Percentiles rank a stretch among this genome's conserved stretches.
These are phyloP conservation scores for Solenopsis fugax DNA, from an alignment of 1,140 invertebrate species.

Conservation along the genomic window DNA sequence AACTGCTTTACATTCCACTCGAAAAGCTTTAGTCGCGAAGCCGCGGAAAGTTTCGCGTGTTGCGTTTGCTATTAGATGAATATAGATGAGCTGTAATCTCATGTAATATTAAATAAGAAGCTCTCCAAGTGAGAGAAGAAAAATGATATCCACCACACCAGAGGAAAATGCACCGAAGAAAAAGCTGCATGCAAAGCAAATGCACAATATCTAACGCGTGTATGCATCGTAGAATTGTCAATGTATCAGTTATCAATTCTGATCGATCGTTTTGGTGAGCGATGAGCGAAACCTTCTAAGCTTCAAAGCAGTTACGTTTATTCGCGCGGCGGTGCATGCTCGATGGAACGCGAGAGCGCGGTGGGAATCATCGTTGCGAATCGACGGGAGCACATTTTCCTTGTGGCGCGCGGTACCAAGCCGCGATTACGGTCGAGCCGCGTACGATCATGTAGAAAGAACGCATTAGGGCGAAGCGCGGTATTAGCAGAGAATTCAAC, in stretches of 20 bases:
- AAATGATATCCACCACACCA: neutral
- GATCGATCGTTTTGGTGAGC: neutral
- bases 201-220: neutral
- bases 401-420: neutral
- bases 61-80: constrained; percentile 31
- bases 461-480: constrained; percentile 44
- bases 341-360: neutral
- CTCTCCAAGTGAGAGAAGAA: neutral
- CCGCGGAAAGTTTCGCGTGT: constrained; percentile 39
- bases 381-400: constrained; percentile 26
- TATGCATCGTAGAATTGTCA: constrained; percentile 16
- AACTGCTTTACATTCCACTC: constrained; percentile 44
- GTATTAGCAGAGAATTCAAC: constrained; percentile 36
- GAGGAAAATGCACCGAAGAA: neutral
- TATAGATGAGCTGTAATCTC: constrained; percentile 14
- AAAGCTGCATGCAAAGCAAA: constrained; percentile 7
- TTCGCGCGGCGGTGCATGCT: neutral
- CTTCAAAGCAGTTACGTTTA: neutral
- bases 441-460: constrained; percentile 28
- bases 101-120: constrained; percentile 19
- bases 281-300: neutral
- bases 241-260: constrained; percentile 41
- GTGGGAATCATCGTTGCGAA: constrained; percentile 24
- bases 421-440: constrained; percentile 25
- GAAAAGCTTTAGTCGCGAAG: constrained; percentile 33